Percentiles rank a stretch among this genome's conserved stretches.
phyloP scores from a whole-genome alignment of 1,140 invertebrate species.

The Agraylea sexmaculata region DNA sequence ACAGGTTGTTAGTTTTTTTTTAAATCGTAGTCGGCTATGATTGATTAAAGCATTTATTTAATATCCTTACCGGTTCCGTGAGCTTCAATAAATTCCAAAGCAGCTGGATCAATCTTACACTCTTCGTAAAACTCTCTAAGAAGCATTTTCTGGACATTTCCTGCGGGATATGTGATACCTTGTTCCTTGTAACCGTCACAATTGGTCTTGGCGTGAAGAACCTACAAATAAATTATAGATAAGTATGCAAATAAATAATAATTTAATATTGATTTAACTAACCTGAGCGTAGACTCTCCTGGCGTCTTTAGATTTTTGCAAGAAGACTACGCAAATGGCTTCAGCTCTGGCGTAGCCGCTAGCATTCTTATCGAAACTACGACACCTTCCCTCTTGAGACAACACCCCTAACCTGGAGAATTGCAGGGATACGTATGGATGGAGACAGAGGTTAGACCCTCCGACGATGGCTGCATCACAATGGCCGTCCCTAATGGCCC shows the following conservation, averaged over 20 bases:
- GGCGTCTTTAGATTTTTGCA: slow-evolving; percentile 72
- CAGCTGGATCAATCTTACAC: slow-evolving; percentile 56
- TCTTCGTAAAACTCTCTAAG: slow-evolving; percentile 81
- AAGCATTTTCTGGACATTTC: slow-evolving; percentile 64
- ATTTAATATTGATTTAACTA: no score
- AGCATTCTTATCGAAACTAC: slow-evolving; percentile 76
- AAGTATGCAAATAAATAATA: no score
- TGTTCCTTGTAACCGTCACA: slow-evolving; percentile 82
- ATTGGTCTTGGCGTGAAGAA: slow-evolving; percentile 54
- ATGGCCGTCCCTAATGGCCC: slow-evolving; percentile 58
- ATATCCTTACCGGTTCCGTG: slow-evolving; percentile 65
- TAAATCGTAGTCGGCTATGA: slow-evolving; percentile 42
- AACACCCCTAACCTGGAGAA: slow-evolving; percentile 77
- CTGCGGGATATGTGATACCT: slow-evolving; percentile 86
- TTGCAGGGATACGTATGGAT: slow-evolving; percentile 73
- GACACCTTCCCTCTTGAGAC: slow-evolving; percentile 73
- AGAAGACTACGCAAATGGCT: slow-evolving; percentile 60
- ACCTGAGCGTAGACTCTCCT: slow-evolving; percentile 41
- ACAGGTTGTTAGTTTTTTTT: background rate
- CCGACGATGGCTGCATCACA: slow-evolving; percentile 80
- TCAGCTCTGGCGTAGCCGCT: slow-evolving; percentile 68
- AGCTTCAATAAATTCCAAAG: slow-evolving; percentile 75
- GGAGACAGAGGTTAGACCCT: slow-evolving; percentile 71
- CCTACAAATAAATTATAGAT: no score
- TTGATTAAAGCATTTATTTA: slow-evolving; percentile 29